Evolutionary conservation across 2,113 vertebrate species (phyloP).

Genomic region (Phainopepla nitens): DNA sequence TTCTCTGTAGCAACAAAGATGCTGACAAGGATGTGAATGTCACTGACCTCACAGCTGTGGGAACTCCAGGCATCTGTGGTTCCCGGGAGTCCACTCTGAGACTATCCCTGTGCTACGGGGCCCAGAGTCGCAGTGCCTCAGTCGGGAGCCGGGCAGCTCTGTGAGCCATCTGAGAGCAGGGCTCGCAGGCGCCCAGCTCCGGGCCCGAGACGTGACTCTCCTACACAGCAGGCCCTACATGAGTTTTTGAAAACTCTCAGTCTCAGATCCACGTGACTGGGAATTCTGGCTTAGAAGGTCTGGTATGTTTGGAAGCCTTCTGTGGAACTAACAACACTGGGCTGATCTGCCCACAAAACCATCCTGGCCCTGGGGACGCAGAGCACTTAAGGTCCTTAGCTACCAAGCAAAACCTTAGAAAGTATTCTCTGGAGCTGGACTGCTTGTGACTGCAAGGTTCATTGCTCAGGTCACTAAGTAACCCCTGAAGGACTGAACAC

Average conservation of each 20-base stretch:
- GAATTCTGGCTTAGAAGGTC: background rate
- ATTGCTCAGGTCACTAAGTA: background rate
- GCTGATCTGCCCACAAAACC: background rate
- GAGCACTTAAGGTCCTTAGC: background rate
- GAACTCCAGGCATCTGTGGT: constrained; percentile 23
- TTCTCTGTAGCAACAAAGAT: background rate
- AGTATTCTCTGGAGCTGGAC: background rate
- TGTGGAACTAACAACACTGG: background rate
- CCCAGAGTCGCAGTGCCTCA: background rate
- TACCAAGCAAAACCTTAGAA: background rate
- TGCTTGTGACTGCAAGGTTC: background rate
- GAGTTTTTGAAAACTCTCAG: background rate
- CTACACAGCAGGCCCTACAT: background rate
- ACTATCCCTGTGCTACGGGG: background rate
- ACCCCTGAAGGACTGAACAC: background rate
- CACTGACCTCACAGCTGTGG: constrained; percentile 15
- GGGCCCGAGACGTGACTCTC: background rate
- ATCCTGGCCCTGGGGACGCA: background rate
- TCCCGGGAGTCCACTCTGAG: constrained; percentile 4
- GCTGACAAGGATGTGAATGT: constrained; percentile 25
- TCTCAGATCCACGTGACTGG: background rate
- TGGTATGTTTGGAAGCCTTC: background rate
- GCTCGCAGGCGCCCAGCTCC: background rate
- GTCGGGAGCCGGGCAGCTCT: background rate
- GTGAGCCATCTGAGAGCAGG: background rate